Percentiles rank a stretch among this genome's conserved stretches.
Evolutionary conservation across 2,888 invertebrate species (phyloP).

Genomic region (Ochropacha duplaris): DNA sequence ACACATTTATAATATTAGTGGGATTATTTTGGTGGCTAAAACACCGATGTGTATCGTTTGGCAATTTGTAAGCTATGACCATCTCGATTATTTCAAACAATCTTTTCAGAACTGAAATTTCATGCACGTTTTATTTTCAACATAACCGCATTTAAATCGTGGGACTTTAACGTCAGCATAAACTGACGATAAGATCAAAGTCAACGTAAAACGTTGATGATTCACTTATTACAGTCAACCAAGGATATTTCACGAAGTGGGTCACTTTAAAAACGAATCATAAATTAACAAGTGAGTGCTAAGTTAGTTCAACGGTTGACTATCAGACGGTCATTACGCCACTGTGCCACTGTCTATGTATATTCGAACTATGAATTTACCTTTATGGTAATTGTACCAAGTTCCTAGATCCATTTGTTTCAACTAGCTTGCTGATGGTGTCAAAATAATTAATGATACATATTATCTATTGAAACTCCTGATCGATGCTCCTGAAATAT

Average conservation of each 20-base stretch:
- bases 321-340: neutral
- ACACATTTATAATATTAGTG: too few relatives aligned
- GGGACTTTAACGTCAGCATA: neutral
- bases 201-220: neutral
- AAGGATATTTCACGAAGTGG: conserved; percentile 38
- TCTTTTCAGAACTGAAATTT: too few relatives aligned
- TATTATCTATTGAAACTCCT: too few relatives aligned
- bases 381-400: too few relatives aligned
- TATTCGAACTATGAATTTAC: neutral
- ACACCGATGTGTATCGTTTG: too few relatives aligned
- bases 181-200: neutral
- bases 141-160: too few relatives aligned
- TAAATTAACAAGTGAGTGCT: conserved; percentile 25
- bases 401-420: neutral
- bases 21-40: too few relatives aligned
- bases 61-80: too few relatives aligned
- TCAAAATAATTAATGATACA: too few relatives aligned
- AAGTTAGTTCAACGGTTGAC: conserved; percentile 16
- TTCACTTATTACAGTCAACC: conserved; percentile 10
- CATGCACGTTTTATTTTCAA: too few relatives aligned
- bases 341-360: neutral
- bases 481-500: too few relatives aligned
- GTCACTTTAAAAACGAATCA: conserved; percentile 31
- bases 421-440: neutral
- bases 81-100: too few relatives aligned